A percentile compares a stretch with the other conserved stretches of the same genome.
phyloP scores from a whole-genome alignment of 2,797 vertebrate species.

The Muscicapa comitata region DNA sequence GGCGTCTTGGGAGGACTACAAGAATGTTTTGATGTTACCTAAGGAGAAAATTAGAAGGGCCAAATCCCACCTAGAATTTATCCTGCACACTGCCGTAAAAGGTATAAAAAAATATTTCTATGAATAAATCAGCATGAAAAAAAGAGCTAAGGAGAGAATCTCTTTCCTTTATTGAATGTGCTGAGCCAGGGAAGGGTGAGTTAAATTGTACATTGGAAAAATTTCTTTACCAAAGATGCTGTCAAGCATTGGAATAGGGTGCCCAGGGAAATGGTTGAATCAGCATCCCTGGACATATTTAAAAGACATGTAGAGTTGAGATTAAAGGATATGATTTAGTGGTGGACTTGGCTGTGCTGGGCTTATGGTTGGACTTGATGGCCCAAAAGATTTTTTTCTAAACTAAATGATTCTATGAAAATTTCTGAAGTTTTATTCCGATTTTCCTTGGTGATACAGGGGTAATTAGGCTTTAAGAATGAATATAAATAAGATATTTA shows the following conservation, averaged over 20 bases:
- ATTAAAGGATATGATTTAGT: not conserved
- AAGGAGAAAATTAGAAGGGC: not conserved
- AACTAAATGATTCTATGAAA: not conserved
- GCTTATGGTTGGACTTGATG: not conserved
- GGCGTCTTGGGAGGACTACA: not conserved
- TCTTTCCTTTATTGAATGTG: not conserved
- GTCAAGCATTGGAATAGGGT: not conserved
- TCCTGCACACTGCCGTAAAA: not conserved
- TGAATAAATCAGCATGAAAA: not conserved
- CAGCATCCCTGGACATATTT: not conserved
- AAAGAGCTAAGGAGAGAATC: not conserved
- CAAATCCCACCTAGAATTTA: not conserved
- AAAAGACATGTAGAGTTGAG: fast-evolving
- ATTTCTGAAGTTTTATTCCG: not conserved
- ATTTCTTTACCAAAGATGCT: not conserved
- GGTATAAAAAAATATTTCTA: not conserved
- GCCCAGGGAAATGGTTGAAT: not conserved
- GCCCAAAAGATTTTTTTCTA: not conserved
- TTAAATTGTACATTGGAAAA: not conserved
- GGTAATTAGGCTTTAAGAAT: not conserved
- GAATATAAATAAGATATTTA: not conserved
- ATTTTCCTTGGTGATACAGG: not conserved
- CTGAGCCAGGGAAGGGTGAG: not conserved
- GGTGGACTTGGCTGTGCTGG: not conserved
- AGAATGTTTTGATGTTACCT: fast-evolving